Evolutionary conservation across 2,888 invertebrate species (phyloP).

Genomic region (Cephalotes varians): DNA sequence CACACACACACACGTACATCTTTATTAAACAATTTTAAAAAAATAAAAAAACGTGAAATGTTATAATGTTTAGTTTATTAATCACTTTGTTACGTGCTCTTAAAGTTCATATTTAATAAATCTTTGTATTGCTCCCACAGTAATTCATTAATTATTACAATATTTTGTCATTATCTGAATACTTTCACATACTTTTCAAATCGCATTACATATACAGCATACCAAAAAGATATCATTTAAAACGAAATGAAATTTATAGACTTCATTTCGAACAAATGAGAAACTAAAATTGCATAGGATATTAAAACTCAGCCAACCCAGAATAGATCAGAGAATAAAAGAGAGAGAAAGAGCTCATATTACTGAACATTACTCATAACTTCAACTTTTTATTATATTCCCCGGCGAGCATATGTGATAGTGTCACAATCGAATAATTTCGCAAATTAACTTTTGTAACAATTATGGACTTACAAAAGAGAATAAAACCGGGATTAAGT

Average conservation of each 20-base stretch:
- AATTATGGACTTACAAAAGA: slow-evolving; percentile 25
- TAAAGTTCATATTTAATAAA: not conserved
- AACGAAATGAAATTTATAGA: slow-evolving; percentile 18
- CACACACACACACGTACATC: not conserved
- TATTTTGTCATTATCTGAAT: not conserved
- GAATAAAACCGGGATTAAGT: slow-evolving; percentile 3
- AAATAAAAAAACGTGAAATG: not conserved
- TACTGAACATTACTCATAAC: slow-evolving; percentile 20
- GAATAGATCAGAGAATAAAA: slow-evolving; percentile 29
- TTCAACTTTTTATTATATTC: slow-evolving; percentile 23
- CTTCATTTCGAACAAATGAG: not conserved
- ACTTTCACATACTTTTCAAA: not conserved
- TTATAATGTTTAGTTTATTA: not conserved
- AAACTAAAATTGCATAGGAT: slow-evolving; percentile 20
- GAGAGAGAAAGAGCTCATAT: not conserved
- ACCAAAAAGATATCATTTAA: not conserved
- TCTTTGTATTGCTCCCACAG: not conserved
- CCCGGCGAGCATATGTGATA: not conserved
- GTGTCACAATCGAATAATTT: slow-evolving; percentile 29
- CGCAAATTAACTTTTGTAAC: slow-evolving; percentile 15
- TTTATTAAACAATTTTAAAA: not conserved
- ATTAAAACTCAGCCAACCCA: slow-evolving; percentile 7
- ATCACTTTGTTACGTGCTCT: not conserved
- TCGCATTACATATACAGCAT: not conserved
- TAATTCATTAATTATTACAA: slow-evolving; percentile 9